Conservation (phyloP, 64 coral and sea anemone species). For the Astreopora myriophthalma region DNA sequence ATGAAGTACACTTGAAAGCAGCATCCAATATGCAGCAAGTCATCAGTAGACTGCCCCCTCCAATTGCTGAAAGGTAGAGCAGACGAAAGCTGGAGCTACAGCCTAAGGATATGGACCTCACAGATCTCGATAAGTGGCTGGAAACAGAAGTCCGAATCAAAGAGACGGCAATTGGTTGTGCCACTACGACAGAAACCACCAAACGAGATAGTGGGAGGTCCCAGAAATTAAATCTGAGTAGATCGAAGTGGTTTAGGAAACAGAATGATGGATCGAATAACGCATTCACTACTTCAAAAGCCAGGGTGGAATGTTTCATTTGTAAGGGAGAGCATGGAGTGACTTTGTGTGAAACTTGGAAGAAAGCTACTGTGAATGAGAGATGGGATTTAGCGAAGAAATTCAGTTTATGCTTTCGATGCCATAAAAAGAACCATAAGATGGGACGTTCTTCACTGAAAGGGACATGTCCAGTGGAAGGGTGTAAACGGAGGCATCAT, state of each 20-base stretch:
- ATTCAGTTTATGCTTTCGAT: constrained; percentile 32
- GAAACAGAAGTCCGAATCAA: too few relatives aligned
- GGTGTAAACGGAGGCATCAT: not conserved
- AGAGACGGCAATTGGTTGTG: too few relatives aligned
- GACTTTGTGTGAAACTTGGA: too few relatives aligned
- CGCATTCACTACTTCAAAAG: not conserved
- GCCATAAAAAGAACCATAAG: not conserved
- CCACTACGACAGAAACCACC: too few relatives aligned
- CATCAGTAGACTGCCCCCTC: not conserved
- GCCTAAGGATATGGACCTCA: not conserved
- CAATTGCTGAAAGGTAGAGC: constrained; percentile 13
- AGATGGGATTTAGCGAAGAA: too few relatives aligned
- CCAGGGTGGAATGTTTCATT: not conserved
- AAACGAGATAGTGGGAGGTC: too few relatives aligned
- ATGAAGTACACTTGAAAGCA: constrained; percentile 17
- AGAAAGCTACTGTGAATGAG: too few relatives aligned
- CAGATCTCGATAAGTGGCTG: too few relatives aligned
- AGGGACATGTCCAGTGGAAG: not conserved
- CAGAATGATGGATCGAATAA: too few relatives aligned
- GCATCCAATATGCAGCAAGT: constrained; percentile 7
- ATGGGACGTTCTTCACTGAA: not conserved
- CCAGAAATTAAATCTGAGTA: too few relatives aligned
- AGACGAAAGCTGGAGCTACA: not conserved
- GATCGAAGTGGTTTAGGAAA: too few relatives aligned
- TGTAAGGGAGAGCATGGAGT: too few relatives aligned